Evolutionary conservation across 2,113 vertebrate genomes (phyloP), one percentile per base, ranked within the genome.

Genomic region (Eurypyga helias): DNA sequence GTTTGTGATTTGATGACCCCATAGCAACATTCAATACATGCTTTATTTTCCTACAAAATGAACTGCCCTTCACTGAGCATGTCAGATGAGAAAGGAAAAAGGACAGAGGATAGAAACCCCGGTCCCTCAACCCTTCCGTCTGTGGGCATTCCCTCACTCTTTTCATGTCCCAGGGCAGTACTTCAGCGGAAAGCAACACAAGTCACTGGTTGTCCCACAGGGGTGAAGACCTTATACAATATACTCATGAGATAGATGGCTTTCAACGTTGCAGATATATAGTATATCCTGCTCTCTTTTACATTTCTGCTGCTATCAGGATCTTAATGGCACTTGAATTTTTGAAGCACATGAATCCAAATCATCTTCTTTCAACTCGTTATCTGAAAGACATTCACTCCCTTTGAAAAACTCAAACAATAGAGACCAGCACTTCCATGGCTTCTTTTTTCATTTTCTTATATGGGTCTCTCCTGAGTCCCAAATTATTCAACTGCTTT

Each of bases 401-500:
- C 69, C 52, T 93, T 83, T 87, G 61, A 91, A 94, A 97, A 91
- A 77, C 38, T 75, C 45, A 67, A 65, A 87, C 60, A 96, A 89
- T 9, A 66, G 36, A 90, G 73, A 93, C 31, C 73, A 80, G 10
- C 73, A 80, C 34, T 67, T 83, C 73, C 5, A 9, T 66, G 52
- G 14, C 34, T 73, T 91, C 78, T 92, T 23, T 60, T 46, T 87
- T 90, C 16, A 54, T 76, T 91, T 96, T 95, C 65, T 89, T 93
- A 81, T 6, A 80, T 28, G 43, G 80, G 85, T 94, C 96, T 93
- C 93, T 83, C 61, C 72, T 4, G 29, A 96, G 71, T 55, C 69
- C 38, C 91, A 96, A 95, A 95, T 97, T 97, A 97, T 88, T 94
- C 93, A 90, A 90, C 9, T 89, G 67, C 41, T 95, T 98, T 96